A percentile compares a stretch with the other conserved stretches of the same genome.
phyloP scores from a whole-genome alignment of 1,140 invertebrate species.

The Scylla paramamosain region DNA sequence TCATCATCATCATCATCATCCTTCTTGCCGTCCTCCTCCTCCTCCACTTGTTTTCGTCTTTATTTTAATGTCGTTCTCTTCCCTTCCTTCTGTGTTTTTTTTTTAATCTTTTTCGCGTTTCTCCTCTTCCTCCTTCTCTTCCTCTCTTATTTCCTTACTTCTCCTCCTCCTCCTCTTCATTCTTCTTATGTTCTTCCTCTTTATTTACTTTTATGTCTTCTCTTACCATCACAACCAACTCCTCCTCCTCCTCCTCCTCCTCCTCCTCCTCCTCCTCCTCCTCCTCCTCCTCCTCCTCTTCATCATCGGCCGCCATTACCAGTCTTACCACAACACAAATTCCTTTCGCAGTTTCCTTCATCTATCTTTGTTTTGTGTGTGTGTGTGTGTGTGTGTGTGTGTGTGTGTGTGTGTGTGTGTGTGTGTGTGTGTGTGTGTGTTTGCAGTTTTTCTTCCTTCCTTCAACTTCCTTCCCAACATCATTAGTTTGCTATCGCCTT shows the following conservation, averaged over 20 bases:
- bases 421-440: neutral
- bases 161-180: too few species aligned
- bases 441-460: neutral
- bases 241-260: neutral
- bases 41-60: neutral
- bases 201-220: too few species aligned
- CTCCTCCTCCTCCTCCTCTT: neutral
- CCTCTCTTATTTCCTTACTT: neutral
- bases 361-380: too few species aligned
- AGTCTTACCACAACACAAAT: too few species aligned
- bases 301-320: too few species aligned
- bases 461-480: neutral
- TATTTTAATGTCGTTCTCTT: neutral
- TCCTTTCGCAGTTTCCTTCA: too few species aligned
- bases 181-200: too few species aligned
- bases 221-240: neutral
- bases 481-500: too few species aligned
- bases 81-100: neutral
- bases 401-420: slow-evolving; percentile 19
- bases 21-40: neutral
- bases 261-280: neutral
- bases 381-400: slow-evolving; percentile 11
- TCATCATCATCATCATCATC: neutral
- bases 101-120: neutral
- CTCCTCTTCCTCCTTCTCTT: neutral